Evolutionary conservation across 2,113 vertebrate species (phyloP), one percentile per base, ranked within the genome.

Genomic region (Corythaixoides concolor): DNA sequence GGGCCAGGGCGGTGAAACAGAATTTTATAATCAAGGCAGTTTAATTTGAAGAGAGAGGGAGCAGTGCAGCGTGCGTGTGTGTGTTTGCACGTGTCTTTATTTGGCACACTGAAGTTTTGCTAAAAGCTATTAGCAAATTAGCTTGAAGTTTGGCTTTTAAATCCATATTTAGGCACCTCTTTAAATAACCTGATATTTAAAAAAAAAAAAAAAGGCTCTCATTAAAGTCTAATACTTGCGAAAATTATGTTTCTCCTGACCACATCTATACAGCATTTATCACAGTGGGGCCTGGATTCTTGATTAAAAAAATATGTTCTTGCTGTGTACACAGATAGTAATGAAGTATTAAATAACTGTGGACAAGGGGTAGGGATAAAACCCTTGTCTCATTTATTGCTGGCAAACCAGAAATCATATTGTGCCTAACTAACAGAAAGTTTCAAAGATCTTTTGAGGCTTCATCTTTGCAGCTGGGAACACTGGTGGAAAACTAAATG

Each of bases 1-100:
- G 16, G 39, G 27, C 5, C 8, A 35, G 35, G 18, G 28, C 13
- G 49, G 23, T 28, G 20, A 72, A 63, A 76, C 9, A 0, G 0
- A 67, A n/a, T 72, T 83, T 64, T 83, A 9, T 20, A 43, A 26
- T 7, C 35, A 85, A 78, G 1, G 1, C 6, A 5, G 18, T 68
- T 76, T 60, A 45, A n/a, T 80, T 64, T 75, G 15, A 60, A 84
- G 55, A 64, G 43, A 47, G 52, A 19, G 12, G 33, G 56, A 72
- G 17, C 5, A 49, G 8, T 12, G 33, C 11, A 43, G 6, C 41
- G 12, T 23, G 27, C 12, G 17, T 49, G 12, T 23, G 27, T 15
- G 17, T 23, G n/a, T 37, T 21, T 18, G 33, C n/a, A n/a, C 24
- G 58, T 35, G 58, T 35, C 5, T 63, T 63, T 41, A 75, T 63